These are phyloP conservation scores for Noctuana brunneofusca DNA, from an alignment of 2,888 invertebrate species.

Conservation along the genomic window DNA sequence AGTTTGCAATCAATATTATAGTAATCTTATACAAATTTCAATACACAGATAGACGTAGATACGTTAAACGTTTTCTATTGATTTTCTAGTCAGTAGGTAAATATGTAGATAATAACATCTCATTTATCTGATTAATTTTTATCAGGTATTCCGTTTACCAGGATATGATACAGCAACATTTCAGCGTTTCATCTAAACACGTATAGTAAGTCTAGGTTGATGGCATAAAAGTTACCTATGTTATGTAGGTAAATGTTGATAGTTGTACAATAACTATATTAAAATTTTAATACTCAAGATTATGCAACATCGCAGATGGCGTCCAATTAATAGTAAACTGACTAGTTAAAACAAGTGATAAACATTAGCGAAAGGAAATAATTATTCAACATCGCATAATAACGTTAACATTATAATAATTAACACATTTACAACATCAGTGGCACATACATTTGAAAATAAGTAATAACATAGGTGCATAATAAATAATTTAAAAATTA, in stretches of 20 bases:
- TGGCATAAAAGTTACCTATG: background rate
- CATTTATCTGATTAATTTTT: constrained; percentile 58
- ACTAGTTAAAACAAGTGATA: background rate
- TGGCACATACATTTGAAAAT: constrained; percentile 32
- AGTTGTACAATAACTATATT: background rate
- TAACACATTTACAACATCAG: constrained; percentile 30
- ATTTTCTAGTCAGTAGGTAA: constrained; percentile 65
- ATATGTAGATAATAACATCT: constrained; percentile 53
- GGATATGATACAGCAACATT: constrained; percentile 67
- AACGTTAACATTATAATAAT: constrained; percentile 26
- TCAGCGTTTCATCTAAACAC: constrained; percentile 39
- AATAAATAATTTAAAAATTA: constrained; percentile 25
- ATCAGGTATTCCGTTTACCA: constrained; percentile 76
- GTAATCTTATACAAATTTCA: constrained; percentile 69
- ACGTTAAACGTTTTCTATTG: constrained; percentile 58
- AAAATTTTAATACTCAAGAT: background rate
- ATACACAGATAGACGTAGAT: constrained; percentile 50
- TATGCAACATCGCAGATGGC: constrained; percentile 6
- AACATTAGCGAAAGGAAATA: constrained; percentile 16
- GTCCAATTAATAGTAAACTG: constrained; percentile 20
- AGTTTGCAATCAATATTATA: constrained; percentile 71
- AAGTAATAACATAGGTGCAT: constrained; percentile 26
- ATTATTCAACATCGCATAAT: constrained; percentile 26
- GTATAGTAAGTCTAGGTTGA: background rate
- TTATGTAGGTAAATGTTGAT: background rate